These are phyloP conservation scores for Meandrina meandrites DNA, from an alignment of 92 coral and sea anemone genomes.

Conservation along the genomic window DNA sequence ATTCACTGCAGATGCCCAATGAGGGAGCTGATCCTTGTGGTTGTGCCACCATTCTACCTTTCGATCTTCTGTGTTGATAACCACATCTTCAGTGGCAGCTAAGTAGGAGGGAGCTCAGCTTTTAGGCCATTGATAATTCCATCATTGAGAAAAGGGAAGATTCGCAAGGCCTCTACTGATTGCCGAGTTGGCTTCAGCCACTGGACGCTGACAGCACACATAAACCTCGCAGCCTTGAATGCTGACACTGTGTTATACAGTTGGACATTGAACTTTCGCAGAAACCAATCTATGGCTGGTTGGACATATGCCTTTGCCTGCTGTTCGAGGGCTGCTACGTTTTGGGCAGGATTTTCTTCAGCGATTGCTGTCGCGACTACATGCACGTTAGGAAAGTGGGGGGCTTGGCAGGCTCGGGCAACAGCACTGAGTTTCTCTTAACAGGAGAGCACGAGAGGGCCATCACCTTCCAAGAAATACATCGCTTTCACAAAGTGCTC, in stretches of 20 bases:
- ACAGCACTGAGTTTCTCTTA: slow-evolving; percentile 40
- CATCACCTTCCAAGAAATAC: slow-evolving; percentile 40
- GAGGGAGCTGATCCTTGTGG: slow-evolving; percentile 37
- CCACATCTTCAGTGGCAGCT: slow-evolving; percentile 28
- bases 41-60: slow-evolving; percentile 33
- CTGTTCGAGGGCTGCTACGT: slow-evolving; percentile 17
- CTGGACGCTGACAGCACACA: slow-evolving; percentile 8
- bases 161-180: slow-evolving; percentile 51
- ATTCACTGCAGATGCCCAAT: slow-evolving; percentile 40
- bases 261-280: slow-evolving; percentile 39
- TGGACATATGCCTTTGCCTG: slow-evolving; percentile 44
- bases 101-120: not conserved
- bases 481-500: not conserved
- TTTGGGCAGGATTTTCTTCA: not conserved
- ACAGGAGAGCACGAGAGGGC: slow-evolving; percentile 43
- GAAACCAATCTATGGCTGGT: slow-evolving; percentile 53
- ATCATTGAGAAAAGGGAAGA: slow-evolving; percentile 58
- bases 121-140: slow-evolving; percentile 17
- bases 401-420: slow-evolving; percentile 43
- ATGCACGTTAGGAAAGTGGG: slow-evolving; percentile 47
- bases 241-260: slow-evolving; percentile 9
- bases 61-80: not conserved
- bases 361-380: slow-evolving; percentile 48
- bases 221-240: slow-evolving; percentile 10
- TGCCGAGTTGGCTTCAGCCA: not conserved